Evolutionary conservation across 2,888 invertebrate species (phyloP), one percentile per base, ranked within the genome.

Genomic region (Melolontha melolontha): DNA sequence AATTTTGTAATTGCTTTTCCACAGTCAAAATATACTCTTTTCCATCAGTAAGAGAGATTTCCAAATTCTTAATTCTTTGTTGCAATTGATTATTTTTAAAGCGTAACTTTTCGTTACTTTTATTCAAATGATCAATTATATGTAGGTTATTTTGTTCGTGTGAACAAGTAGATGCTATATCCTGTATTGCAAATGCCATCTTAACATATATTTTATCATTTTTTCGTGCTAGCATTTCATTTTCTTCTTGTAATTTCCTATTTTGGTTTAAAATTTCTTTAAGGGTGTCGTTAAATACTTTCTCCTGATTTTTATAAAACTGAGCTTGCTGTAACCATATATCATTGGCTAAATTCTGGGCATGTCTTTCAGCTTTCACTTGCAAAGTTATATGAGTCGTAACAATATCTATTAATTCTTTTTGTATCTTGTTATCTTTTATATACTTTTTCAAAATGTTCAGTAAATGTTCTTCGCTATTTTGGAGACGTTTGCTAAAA

Each of bases 301-400:
- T 72, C 67, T 80, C 78, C 50, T 79, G 78, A 5, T 71, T 70
- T 59, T 76, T 77, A 41, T 74, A 73, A 6, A 78, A 71, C 51
- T 81, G 79, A 11, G 76, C 67, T 68, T 81, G 80, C 47, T 80
- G 76, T 59, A 73, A 49, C 80, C 79, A 81, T 75, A 81, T 77
- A 40, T 80, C 78, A 64, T 76, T 76, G 0, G 79, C 74, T n/a
- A 81, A 69, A 16, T 72, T 71, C 62, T 74, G 75, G 6, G 76
- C 73, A 27, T 76, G 74, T 55, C 75, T 69, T 73, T 81, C 80
- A 1, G 78, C 75, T 29, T 79, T 79, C 52, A 76, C 67, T 63
- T 75, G 78, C 7, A 80, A 59, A 63, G 77, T 76, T 8, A 77
- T 71, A 64, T 80, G 79, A 22, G 74, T 70, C 1, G 72, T 70